Evolutionary conservation across 2,113 vertebrate genomes (phyloP).

Genomic region (Sander vitreus): DNA sequence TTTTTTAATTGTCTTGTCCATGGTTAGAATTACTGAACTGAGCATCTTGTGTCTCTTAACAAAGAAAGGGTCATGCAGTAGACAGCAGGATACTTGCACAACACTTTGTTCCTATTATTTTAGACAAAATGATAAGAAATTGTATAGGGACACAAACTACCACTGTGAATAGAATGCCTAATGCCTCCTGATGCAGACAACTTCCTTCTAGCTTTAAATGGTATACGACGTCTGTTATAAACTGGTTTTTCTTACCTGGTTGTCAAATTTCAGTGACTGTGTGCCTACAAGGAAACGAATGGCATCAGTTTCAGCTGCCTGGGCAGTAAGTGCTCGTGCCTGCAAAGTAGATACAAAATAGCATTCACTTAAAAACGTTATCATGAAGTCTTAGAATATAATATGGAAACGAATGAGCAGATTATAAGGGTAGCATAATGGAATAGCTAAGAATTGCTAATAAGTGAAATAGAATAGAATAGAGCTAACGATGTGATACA

Average conservation of each 20-base stretch:
- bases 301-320: slow-evolving; percentile 96
- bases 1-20: neutral
- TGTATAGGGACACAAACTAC: neutral
- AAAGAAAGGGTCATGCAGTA: neutral
- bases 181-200: neutral
- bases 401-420: neutral
- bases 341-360: slow-evolving; percentile 63
- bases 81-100: neutral
- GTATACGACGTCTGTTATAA: neutral
- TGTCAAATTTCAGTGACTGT: slow-evolving; percentile 98
- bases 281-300: slow-evolving; percentile 98
- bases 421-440: no score
- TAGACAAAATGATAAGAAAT: neutral
- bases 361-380: neutral
- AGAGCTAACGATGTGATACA: neutral
- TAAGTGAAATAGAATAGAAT: neutral
- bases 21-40: neutral
- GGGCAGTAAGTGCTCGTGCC: slow-evolving; percentile 96
- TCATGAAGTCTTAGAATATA: neutral
- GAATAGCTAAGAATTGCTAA: neutral
- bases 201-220: neutral
- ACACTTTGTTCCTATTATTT: neutral
- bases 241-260: slow-evolving; percentile 88
- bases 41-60: neutral
- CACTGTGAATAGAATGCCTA: neutral